Conservation (phyloP, 1,140 invertebrate genomes). For the Ylistrum balloti region DNA sequence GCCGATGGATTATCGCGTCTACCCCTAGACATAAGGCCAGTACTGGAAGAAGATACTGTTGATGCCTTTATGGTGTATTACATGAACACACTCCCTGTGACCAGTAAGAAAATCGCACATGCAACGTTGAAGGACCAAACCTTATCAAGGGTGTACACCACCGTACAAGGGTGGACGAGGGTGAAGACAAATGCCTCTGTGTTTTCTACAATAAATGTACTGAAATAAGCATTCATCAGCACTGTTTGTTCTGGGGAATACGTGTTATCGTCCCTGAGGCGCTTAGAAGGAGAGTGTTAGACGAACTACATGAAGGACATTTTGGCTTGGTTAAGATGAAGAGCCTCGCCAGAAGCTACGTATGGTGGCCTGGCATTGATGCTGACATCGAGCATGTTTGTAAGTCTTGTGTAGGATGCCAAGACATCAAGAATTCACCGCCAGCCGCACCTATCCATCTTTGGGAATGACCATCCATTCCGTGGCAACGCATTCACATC, state of each 20-base stretch:
- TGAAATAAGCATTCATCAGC: slow-evolving; percentile 6
- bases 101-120: too few species aligned
- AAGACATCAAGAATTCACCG: slow-evolving; percentile 54
- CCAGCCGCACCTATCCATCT: slow-evolving; percentile 41
- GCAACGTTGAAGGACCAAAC: too few species aligned
- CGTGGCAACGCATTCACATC: slow-evolving; percentile 65
- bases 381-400: slow-evolving; percentile 78
- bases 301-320: slow-evolving; percentile 83
- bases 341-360: slow-evolving; percentile 82
- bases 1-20: too few species aligned
- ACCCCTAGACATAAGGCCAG: too few species aligned
- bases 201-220: too few species aligned
- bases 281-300: slow-evolving; percentile 73
- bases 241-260: slow-evolving; percentile 61
- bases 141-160: too few species aligned
- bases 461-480: slow-evolving; percentile 59
- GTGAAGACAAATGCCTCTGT: too few species aligned
- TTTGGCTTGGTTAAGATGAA: slow-evolving; percentile 85
- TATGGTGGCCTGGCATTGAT: slow-evolving; percentile 85
- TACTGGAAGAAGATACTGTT: too few species aligned
- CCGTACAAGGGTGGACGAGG: too few species aligned
- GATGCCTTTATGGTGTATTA: too few species aligned
- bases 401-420: slow-evolving; percentile 70
- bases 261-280: slow-evolving; percentile 82
- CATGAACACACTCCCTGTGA: too few species aligned